Conservation (phyloP, 2,113 vertebrate species). For the Albula glossodonta region DNA sequence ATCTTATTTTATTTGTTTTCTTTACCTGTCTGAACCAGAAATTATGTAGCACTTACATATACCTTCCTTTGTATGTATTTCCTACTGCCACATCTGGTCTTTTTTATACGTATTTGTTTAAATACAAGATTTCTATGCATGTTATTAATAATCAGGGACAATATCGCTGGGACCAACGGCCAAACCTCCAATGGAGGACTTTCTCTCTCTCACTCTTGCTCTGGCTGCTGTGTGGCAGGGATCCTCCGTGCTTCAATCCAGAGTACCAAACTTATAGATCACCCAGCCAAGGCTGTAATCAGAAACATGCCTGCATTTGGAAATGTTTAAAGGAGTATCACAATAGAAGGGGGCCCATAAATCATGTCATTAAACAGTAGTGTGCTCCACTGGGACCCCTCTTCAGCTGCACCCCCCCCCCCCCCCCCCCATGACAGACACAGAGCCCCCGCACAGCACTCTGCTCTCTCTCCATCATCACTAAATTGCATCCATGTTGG, state of each 20-base stretch:
- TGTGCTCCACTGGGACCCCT: constrained; percentile 43
- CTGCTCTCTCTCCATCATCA: constrained; percentile 25
- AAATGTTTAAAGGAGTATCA: constrained; percentile 67
- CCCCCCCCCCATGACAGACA: not conserved
- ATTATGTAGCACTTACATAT: too few relatives aligned
- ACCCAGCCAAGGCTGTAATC: constrained; percentile 57
- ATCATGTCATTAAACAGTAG: constrained; percentile 55
- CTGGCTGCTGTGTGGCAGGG: constrained; percentile 55
- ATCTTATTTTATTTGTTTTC: not conserved
- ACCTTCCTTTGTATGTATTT: too few relatives aligned
- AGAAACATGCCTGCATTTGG: constrained; percentile 65
- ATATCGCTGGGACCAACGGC: too few relatives aligned
- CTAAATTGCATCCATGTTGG: constrained; percentile 31
- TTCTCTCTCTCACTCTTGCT: not conserved
- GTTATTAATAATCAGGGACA: constrained; percentile 7
- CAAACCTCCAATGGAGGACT: too few relatives aligned
- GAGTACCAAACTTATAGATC: constrained; percentile 57
- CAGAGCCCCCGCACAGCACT: not conserved
- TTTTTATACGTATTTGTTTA: too few relatives aligned
- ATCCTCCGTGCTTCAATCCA: constrained; percentile 53
- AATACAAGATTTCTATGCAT: too few relatives aligned
- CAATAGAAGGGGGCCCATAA: constrained; percentile 61
- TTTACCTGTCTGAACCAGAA: not conserved
- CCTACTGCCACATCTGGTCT: too few relatives aligned
- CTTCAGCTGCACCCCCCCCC: constrained; percentile 12